phyloP scores from a whole-genome alignment of 2,113 vertebrate genomes.

The Seriola rivoliana region DNA sequence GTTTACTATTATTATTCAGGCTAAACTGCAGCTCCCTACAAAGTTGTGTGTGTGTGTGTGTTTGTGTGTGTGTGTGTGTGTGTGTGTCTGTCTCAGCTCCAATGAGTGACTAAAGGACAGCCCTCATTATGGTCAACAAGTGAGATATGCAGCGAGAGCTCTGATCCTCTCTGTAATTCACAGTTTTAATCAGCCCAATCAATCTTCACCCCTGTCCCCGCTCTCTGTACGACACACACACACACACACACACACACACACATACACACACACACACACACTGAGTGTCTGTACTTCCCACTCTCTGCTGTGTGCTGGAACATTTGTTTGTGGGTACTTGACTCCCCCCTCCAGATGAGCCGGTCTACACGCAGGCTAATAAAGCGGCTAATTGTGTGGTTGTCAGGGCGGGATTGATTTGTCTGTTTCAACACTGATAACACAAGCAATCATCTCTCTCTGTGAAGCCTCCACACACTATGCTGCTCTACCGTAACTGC shows the following conservation, averaged over 20 bases:
- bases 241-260: constrained; percentile 26
- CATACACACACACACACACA: constrained; percentile 11
- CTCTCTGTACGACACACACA: constrained; percentile 25
- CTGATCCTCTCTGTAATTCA: constrained; percentile 57
- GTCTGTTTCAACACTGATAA: constrained; percentile 82
- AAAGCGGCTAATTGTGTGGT: constrained; percentile 76
- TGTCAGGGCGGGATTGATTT: constrained; percentile 77
- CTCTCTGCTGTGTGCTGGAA: neutral
- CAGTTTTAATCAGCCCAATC: constrained; percentile 68
- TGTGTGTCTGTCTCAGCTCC: neutral
- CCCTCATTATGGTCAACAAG: constrained; percentile 56
- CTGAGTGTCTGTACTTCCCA: neutral
- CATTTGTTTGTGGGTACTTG: constrained; percentile 69
- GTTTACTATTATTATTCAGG: too few species aligned
- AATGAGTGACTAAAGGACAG: neutral
- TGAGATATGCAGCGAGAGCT: constrained; percentile 17
- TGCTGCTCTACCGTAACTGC: constrained; percentile 29
- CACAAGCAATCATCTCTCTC: constrained; percentile 69
- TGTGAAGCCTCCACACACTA: constrained; percentile 52
- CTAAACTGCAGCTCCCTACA: too few species aligned
- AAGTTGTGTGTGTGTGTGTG: too few species aligned
- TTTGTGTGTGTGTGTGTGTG: neutral
- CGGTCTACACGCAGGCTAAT: constrained; percentile 72
- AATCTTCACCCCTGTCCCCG: constrained; percentile 60
- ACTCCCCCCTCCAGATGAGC: constrained; percentile 68